Percentiles rank a stretch among this genome's conserved stretches.
Conservation (phyloP, 2,888 invertebrate species). For the Halictus ligatus region DNA sequence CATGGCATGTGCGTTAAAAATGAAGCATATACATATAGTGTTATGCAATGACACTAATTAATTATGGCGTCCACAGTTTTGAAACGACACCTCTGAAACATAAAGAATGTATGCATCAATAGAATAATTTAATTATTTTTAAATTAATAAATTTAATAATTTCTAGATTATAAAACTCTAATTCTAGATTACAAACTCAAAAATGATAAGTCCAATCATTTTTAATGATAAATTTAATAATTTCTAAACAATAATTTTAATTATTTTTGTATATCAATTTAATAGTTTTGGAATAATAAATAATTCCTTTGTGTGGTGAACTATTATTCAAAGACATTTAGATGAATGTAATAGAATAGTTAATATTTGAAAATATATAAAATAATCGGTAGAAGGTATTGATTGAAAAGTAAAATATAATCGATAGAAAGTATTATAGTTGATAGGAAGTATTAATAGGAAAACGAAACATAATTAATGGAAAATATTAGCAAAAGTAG, state of each 20-base stretch:
- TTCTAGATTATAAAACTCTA: not conserved
- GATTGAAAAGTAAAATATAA: not conserved
- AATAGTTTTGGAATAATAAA: not conserved
- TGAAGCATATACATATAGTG: slow-evolving; percentile 3
- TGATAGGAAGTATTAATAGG: not conserved
- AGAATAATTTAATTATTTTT: not conserved
- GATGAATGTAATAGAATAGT: not conserved
- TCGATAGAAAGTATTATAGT: not conserved
- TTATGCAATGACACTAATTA: slow-evolving; percentile 19
- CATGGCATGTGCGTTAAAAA: not conserved
- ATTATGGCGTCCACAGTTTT: slow-evolving; percentile 61
- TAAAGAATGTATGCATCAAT: slow-evolving; percentile 45
- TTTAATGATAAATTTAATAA: not conserved
- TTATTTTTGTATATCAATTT: not conserved
- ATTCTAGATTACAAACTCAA: not conserved
- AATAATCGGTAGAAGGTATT: not conserved
- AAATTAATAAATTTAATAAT: not conserved
- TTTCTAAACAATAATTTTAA: not conserved
- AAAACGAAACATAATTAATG: not conserved
- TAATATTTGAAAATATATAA: not conserved
- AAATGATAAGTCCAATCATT: not conserved
- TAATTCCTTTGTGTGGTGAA: not conserved
- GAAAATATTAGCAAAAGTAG: not conserved
- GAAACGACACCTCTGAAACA: slow-evolving; percentile 74
- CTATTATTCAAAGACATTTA: not conserved